Evolutionary conservation across 2,797 vertebrate species (phyloP), one percentile per base, ranked within the genome.

Genomic region (Sciurus carolinensis): DNA sequence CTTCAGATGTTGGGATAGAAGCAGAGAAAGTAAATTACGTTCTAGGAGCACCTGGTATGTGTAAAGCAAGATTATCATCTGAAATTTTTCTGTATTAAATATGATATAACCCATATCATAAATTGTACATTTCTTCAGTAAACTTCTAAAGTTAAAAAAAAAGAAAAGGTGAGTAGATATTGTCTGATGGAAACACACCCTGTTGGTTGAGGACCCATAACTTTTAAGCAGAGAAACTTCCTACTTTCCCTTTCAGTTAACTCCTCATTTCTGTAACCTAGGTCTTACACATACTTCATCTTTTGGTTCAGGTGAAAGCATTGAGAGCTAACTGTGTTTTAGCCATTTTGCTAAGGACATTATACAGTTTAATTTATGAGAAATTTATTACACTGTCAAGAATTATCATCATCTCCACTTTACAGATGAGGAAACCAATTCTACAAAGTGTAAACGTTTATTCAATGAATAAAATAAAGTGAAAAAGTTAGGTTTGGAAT

Each of bases 391-490:
- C 20, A 75, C 6, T 50, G 24, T 76, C n/a, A 92, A 90, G 44
- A 95, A 87, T 91, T 79, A 18, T 69, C 73, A 50, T 89, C 75
- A 71, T 52, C 7, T 2, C 20, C 26, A 81, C 26, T 57, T 82
- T 54, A 83, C 22, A 67, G 39, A 50, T 20, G 26, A 72, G 26
- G 64, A 72, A 88, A 77, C 12, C 9, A 42, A 82, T 26, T 11
- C 30, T 52, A 28, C 86, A 44, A 88, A 82, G 12, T 96, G 39
- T 90, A 64, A 26, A 13, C 91, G 12, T 86, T 88, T 76, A 47
- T 7, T 93, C 20, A 57, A 18, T 18, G 67, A 30, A 12, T 82
- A 52, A 26, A 28, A 12, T 82, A 52, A 26, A 64, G 7, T 42
- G 66, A 77, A 95, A 50, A 24, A 86, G 1, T 10, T 77, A 59